phyloP scores from a whole-genome alignment of 2,797 vertebrate species.

The Chaetophractus vellerosus region DNA sequence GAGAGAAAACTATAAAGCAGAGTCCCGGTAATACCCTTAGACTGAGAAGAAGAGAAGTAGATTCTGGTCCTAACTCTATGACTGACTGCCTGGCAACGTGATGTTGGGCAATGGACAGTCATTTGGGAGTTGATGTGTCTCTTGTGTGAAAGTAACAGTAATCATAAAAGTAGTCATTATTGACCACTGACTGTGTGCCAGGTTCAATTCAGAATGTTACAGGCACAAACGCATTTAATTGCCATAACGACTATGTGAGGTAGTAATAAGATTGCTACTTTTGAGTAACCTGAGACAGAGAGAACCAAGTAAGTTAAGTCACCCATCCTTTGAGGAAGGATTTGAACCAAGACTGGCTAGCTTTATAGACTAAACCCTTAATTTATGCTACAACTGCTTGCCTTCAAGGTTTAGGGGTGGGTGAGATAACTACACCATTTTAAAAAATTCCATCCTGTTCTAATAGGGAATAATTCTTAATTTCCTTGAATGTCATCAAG shows the following conservation, averaged over 20 bases:
- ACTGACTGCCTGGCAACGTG: neutral
- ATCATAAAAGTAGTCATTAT: neutral
- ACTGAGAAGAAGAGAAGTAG: neutral
- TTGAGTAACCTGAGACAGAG: neutral
- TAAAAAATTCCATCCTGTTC: conserved; percentile 25
- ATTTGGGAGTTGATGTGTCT: neutral
- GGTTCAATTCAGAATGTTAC: neutral
- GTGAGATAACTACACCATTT: neutral
- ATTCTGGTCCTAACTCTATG: neutral
- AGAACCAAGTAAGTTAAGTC: neutral
- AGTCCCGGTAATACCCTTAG: neutral
- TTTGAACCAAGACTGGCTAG: neutral
- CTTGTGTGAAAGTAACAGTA: neutral
- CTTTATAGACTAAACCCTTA: neutral
- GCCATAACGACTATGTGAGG: neutral
- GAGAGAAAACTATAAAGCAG: neutral
- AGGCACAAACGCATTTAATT: neutral
- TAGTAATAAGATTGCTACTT: neutral
- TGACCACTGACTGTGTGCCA: neutral
- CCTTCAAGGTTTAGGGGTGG: neutral
- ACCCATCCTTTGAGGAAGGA: neutral
- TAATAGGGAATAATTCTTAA: neutral
- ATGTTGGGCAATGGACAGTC: neutral
- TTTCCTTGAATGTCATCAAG: neutral
- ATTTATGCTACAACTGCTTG: neutral